Base-by-base conservation (phyloP, 2,888 invertebrate genomes). In the Stenchaetothrips biformis region DNA sequence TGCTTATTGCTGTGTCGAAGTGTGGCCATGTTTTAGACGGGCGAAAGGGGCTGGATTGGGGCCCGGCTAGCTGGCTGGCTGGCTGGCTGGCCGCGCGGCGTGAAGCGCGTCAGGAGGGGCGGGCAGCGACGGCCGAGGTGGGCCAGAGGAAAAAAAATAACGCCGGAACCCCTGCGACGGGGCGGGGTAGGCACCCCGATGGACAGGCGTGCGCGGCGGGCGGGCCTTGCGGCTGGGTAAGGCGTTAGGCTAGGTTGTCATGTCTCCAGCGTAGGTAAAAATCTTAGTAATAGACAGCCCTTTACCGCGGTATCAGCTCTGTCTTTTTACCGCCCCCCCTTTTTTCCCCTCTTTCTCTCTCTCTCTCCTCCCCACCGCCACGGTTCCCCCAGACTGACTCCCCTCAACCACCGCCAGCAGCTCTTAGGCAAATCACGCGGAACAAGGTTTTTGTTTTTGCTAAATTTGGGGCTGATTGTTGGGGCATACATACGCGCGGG, bases 1-100 rank as follows among this genome's bases (percentile, higher is more conserved):
- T 25, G 67, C 67, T 74, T 74, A 74, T 74, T 74, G 67, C 67
- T 74, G 67, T 74, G 67, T 74, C 67, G 67, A 74, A 74, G 67
- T 74, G 67, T 21, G 67, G 67, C 67, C 67, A 59, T 59, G 67
- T 25, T 37, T 37, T 37, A 37, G 37, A 37, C 37, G 37, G 37
- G 37, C 37, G 37, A 37, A 37, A 37, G 37, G 37, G 37, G 37
- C 37, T 37, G 37, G 37, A 37, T 37, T 37, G 37, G 37, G 37
- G 37, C 37, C 37, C 4, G 37, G 37, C n/a, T n/a, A n/a, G n/a
- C n/a, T n/a, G n/a, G n/a, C n/a, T n/a, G n/a, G n/a, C n/a, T n/a
- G n/a, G n/a, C n/a, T n/a, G n/a, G n/a, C n/a, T n/a, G n/a, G n/a
- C n/a, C n/a, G n/a, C n/a, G n/a, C n/a, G n/a, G n/a, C n/a, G n/a